phyloP scores from a whole-genome alignment of 2,113 vertebrate species.

The Ceyx melanurus region DNA sequence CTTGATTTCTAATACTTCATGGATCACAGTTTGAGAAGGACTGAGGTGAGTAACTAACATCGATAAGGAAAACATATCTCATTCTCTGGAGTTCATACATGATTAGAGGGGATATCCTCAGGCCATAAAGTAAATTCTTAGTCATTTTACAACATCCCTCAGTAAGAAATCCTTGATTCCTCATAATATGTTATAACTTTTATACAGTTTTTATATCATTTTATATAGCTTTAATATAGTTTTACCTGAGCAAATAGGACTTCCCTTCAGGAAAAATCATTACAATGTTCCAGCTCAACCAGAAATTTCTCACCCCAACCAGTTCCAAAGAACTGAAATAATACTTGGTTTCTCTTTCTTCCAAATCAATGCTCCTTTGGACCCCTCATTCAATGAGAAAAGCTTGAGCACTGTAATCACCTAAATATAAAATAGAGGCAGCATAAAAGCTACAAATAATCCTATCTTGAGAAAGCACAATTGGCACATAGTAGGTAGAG shows the following conservation, averaged over 20 bases:
- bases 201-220: no score
- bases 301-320: not conserved
- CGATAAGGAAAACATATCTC: not conserved
- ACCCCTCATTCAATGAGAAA: not conserved
- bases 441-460: not conserved
- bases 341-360: not conserved
- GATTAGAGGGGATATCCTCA: not conserved
- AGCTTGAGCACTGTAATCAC: not conserved
- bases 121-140: not conserved
- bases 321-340: not conserved
- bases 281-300: not conserved
- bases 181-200: not conserved
- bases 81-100: not conserved
- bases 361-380: not conserved
- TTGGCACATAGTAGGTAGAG: not conserved
- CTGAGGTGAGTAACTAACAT: not conserved
- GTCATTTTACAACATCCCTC: not conserved
- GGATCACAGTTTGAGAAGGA: not conserved
- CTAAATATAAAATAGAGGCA: not conserved
- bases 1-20: conserved; percentile 8
- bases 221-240: not conserved
- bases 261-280: not conserved
- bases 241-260: not conserved
- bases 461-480: not conserved
- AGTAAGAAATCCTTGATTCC: not conserved